Percentiles rank a stretch among this genome's conserved stretches.
Evolutionary conservation across 2,888 invertebrate genomes (phyloP).

Genomic region (Bruchidius siliquastri): DNA sequence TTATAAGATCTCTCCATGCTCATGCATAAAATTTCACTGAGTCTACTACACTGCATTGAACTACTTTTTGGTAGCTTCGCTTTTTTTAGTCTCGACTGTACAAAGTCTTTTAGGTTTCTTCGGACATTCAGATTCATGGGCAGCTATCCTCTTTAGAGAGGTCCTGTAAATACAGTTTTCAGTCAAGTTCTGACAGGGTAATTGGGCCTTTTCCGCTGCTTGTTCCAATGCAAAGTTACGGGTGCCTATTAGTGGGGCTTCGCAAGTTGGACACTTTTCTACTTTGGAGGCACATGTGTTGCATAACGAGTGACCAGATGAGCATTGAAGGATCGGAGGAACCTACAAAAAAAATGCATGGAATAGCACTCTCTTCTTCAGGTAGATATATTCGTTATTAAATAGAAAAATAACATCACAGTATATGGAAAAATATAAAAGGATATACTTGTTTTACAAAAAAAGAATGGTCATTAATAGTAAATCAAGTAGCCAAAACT

Average conservation of each 20-base stretch:
- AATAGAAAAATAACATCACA: no score
- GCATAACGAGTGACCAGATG: slow-evolving; percentile 19
- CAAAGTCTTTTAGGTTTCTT: slow-evolving; percentile 13
- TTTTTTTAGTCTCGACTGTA: slow-evolving; percentile 2
- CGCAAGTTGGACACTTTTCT: slow-evolving; percentile 20
- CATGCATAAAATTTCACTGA: neutral
- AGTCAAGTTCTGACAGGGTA: slow-evolving; percentile 14
- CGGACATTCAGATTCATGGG: slow-evolving; percentile 16
- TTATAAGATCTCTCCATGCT: neutral
- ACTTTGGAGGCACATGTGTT: slow-evolving; percentile 14
- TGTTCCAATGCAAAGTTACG: slow-evolving; percentile 17
- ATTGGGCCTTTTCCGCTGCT: slow-evolving; percentile 13
- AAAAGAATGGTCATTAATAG: no score
- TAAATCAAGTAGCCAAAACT: no score
- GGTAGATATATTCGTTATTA: no score
- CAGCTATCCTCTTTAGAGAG: slow-evolving; percentile 15
- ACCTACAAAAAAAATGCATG: neutral
- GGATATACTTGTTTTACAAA: no score
- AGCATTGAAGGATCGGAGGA: slow-evolving; percentile 19
- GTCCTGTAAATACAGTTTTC: slow-evolving; percentile 13
- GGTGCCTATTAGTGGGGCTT: slow-evolving; percentile 13
- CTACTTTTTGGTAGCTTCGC: neutral
- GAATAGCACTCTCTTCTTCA: no score
- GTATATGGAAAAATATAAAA: no score
- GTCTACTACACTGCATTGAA: neutral